These are phyloP conservation scores for Hydraecia micacea DNA, from an alignment of 2,888 invertebrate species.

Conservation along the genomic window DNA sequence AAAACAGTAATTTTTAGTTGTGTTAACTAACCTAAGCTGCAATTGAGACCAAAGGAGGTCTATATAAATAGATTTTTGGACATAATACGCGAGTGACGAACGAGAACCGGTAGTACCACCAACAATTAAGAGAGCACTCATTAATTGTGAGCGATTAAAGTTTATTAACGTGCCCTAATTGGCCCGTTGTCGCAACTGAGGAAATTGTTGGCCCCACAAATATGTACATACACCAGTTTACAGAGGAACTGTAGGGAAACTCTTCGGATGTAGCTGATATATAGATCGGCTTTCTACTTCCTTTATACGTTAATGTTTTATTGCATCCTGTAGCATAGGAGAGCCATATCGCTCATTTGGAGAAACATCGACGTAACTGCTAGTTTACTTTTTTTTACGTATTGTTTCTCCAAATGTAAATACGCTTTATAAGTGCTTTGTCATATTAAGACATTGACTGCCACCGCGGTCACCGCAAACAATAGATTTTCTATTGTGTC, in stretches of 20 bases:
- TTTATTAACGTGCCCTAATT: conserved; percentile 79
- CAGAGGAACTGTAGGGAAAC: conserved; percentile 19
- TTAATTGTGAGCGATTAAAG: conserved; percentile 77
- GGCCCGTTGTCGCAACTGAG: conserved; percentile 69
- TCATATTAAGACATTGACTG: too few relatives aligned
- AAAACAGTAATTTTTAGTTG: neutral
- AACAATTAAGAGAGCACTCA: conserved; percentile 65
- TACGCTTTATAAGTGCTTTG: too few relatives aligned
- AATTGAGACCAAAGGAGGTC: neutral
- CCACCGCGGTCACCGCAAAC: too few relatives aligned
- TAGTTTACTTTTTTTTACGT: too few relatives aligned
- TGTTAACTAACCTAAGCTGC: neutral
- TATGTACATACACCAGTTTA: conserved; percentile 47
- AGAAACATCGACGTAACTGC: too few relatives aligned
- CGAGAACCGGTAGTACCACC: conserved; percentile 56
- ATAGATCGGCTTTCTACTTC: conserved; percentile 48
- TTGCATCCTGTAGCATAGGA: conserved; percentile 28
- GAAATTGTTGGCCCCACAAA: conserved; percentile 69
- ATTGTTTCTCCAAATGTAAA: too few relatives aligned
- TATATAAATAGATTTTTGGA: neutral
- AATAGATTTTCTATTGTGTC: too few relatives aligned
- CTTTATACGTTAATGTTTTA: conserved; percentile 14
- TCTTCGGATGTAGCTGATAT: conserved; percentile 46
- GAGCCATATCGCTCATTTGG: neutral
- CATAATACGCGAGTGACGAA: conserved; percentile 30